These are phyloP conservation scores for Orcinus orca DNA, from an alignment of 2,113 vertebrate species.

Conservation along the genomic window DNA sequence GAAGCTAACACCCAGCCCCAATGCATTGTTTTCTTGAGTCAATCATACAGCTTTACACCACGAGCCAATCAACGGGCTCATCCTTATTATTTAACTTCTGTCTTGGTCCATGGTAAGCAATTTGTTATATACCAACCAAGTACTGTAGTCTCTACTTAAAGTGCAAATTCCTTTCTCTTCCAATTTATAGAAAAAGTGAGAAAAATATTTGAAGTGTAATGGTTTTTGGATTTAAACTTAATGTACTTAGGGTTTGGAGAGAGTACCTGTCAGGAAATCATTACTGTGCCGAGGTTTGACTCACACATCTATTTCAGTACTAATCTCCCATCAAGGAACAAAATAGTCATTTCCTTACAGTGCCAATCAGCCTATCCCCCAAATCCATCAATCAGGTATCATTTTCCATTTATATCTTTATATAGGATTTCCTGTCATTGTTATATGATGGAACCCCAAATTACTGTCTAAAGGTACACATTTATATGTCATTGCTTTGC, in stretches of 20 bases:
- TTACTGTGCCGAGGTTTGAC: conserved; percentile 60
- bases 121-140: not conserved
- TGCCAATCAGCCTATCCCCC: conserved; percentile 61
- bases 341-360: conserved; percentile 64
- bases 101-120: not conserved
- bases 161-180: not conserved
- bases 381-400: conserved; percentile 60
- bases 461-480: conserved; percentile 37
- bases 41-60: not conserved
- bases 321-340: conserved; percentile 72
- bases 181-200: conserved; percentile 9
- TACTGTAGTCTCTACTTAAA: conserved; percentile 8
- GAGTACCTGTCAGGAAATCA: conserved; percentile 65
- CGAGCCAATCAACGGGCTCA: not conserved
- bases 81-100: not conserved
- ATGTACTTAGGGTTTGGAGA: conserved; percentile 59
- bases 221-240: conserved; percentile 64
- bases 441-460: conserved; percentile 41
- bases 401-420: conserved; percentile 63
- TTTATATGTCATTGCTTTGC: not conserved
- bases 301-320: conserved; percentile 75
- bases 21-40: not conserved
- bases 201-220: conserved; percentile 39
- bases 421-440: conserved; percentile 56
- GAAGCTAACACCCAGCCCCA: not conserved